phyloP scores from a whole-genome alignment of 2,113 vertebrate genomes.

The Bujurquina vittata region DNA sequence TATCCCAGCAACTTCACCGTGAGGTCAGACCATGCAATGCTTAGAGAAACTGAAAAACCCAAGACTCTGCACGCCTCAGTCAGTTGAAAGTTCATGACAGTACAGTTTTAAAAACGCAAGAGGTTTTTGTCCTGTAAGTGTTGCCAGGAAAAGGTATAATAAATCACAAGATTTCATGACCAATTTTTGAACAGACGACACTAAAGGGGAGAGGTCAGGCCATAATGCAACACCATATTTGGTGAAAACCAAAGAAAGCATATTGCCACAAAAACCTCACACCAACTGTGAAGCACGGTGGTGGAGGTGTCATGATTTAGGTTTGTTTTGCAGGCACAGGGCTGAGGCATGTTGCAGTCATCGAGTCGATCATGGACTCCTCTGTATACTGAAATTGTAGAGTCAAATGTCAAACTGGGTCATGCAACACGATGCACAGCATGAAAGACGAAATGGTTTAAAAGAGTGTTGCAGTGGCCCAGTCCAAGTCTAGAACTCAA shows the following conservation, averaged over 20 bases:
- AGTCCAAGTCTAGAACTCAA: too few species aligned
- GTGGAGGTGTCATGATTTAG: not conserved
- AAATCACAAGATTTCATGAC: too few species aligned
- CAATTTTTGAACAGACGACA: too few species aligned
- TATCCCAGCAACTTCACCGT: not conserved
- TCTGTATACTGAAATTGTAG: not conserved
- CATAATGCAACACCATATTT: not conserved
- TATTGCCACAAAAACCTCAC: not conserved
- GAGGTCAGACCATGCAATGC: too few species aligned
- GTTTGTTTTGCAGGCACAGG: not conserved
- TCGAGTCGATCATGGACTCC: not conserved
- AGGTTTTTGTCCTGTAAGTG: too few species aligned
- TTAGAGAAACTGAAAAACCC: not conserved
- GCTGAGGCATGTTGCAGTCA: not conserved
- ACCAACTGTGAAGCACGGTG: not conserved
- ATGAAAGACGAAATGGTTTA: not conserved
- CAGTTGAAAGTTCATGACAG: not conserved
- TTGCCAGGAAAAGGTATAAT: too few species aligned
- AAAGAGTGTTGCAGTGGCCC: too few species aligned
- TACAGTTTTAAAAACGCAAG: too few species aligned
- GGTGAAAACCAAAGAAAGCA: not conserved
- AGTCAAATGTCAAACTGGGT: not conserved
- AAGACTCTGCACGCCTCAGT: not conserved
- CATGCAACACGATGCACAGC: not conserved
- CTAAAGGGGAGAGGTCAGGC: not conserved